Evolutionary conservation across 1,140 invertebrate species (phyloP).

Genomic region (Pseudachorutes palmiensis): DNA sequence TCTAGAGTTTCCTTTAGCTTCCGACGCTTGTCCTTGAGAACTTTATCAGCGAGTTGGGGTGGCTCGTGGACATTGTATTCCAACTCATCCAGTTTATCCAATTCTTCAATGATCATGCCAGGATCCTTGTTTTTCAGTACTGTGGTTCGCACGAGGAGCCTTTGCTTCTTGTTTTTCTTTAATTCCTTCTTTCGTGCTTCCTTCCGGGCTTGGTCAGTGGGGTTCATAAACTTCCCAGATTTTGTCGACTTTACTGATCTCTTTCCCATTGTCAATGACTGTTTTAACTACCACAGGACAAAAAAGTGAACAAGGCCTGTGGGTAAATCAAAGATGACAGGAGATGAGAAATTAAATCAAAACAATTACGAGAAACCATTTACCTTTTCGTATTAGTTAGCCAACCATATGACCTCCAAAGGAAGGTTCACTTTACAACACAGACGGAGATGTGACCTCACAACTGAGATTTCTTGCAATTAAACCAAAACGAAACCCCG

Average conservation of each 20-base stretch:
- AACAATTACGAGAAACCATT: too few species aligned
- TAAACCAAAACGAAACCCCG: too few species aligned
- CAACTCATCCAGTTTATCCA: slow-evolving; percentile 98
- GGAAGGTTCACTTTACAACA: too few species aligned
- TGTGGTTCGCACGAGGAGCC: slow-evolving; percentile 87
- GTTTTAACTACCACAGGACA: too few species aligned
- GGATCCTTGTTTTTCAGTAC: slow-evolving; percentile 99
- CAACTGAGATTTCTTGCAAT: too few species aligned
- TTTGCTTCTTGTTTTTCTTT: slow-evolving; percentile 96
- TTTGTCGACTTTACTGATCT: slow-evolving; percentile 97
- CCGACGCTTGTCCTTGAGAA: slow-evolving; percentile 90
- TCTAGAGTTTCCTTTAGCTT: slow-evolving; percentile 93
- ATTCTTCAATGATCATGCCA: slow-evolving; percentile 81
- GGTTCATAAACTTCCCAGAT: slow-evolving; percentile 99
- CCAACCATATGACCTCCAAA: too few species aligned
- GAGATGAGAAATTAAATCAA: too few species aligned
- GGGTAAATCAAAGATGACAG: too few species aligned
- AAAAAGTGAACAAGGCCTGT: too few species aligned
- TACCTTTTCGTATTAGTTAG: too few species aligned
- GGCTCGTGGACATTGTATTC: slow-evolving; percentile 91
- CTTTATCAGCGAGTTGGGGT: slow-evolving; percentile 90
- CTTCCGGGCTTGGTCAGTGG: slow-evolving; percentile 96
- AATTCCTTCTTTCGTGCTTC: slow-evolving; percentile 94
- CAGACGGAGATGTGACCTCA: too few species aligned
- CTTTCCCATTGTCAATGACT: too few species aligned